phyloP scores from a whole-genome alignment of 2,113 vertebrate species.

The Caranx ignobilis region DNA sequence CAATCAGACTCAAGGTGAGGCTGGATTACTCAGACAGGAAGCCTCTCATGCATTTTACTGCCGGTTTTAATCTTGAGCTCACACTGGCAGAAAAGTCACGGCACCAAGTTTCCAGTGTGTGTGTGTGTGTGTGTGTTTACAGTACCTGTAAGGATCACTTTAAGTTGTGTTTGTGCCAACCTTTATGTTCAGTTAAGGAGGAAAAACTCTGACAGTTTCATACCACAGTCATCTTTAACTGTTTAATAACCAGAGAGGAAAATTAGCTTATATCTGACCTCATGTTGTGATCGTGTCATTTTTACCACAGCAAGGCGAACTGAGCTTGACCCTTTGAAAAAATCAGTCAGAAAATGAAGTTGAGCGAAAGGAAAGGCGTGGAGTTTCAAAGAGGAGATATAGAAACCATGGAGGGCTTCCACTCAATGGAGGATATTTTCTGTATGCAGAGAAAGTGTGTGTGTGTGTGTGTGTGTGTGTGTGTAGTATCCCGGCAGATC shows the following conservation, averaged over 20 bases:
- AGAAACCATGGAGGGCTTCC: background rate
- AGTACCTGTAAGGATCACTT: too few relatives aligned
- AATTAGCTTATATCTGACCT: background rate
- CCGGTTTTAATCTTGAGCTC: constrained; percentile 49
- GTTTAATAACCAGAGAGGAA: background rate
- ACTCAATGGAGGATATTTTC: background rate
- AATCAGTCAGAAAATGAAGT: background rate
- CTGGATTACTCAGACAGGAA: constrained; percentile 44
- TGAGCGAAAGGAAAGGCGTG: background rate
- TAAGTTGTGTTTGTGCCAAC: background rate
- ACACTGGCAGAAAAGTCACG: constrained; percentile 15
- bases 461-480: constrained; percentile 29
- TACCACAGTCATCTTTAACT: background rate
- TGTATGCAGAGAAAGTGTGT: background rate
- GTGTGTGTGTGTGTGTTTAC: background rate
- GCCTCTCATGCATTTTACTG: constrained; percentile 44
- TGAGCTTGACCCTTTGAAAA: background rate
- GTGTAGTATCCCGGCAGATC: constrained; percentile 19
- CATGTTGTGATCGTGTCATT: background rate
- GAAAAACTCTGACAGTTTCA: background rate
- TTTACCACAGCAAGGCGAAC: background rate
- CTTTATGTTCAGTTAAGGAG: background rate
- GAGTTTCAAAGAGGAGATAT: background rate
- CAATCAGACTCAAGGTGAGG: constrained; percentile 61
- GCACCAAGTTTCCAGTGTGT: constrained; percentile 12